Evolutionary conservation across 2,888 invertebrate species (phyloP).

Genomic region (Nezara viridula): DNA sequence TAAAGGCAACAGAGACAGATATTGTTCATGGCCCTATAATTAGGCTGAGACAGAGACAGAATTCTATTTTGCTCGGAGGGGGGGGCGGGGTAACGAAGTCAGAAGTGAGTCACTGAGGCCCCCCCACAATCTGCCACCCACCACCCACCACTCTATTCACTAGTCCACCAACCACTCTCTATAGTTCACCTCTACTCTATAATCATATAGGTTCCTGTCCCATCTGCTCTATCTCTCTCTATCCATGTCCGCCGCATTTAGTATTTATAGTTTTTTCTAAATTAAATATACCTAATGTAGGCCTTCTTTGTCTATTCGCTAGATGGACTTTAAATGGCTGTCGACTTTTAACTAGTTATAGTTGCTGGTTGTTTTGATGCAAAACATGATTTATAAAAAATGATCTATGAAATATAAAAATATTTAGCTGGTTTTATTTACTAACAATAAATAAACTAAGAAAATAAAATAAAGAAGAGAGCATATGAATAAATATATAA

Average conservation of each 20-base stretch:
- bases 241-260: background rate
- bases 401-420: too few species aligned
- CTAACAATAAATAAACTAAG: too few species aligned
- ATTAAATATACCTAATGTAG: background rate
- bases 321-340: background rate
- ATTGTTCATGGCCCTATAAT: constrained; percentile 40
- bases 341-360: background rate
- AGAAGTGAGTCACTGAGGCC: constrained; percentile 53
- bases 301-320: background rate
- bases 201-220: background rate
- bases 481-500: too few species aligned
- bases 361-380: background rate
- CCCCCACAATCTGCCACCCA: constrained; percentile 48
- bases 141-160: constrained; percentile 37
- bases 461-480: too few species aligned
- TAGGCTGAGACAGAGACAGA: constrained; percentile 29
- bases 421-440: too few species aligned
- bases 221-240: background rate
- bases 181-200: constrained; percentile 33
- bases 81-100: constrained; percentile 53
- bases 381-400: too few species aligned
- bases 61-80: constrained; percentile 42
- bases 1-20: constrained; percentile 30
- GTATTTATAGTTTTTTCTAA: constrained; percentile 24
- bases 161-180: constrained; percentile 24